Evolutionary conservation across 2,797 vertebrate genomes (phyloP), one percentile per base, ranked within the genome.

Genomic region (Ctenopoma kingsleyae): DNA sequence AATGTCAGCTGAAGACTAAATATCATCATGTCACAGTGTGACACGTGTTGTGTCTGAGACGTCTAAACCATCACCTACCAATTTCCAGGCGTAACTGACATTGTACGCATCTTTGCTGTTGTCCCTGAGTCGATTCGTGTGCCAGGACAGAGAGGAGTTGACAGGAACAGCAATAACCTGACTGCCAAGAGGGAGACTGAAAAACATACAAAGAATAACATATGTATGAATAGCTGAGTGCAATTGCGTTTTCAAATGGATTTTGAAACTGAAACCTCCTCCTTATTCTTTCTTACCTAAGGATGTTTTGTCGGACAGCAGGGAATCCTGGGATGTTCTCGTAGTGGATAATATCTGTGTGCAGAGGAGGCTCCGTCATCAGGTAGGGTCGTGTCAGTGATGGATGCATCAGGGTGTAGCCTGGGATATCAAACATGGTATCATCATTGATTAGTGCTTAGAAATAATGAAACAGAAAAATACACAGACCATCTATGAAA

Each of bases 61-160:
- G 9, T 43, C 19, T 16, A 30, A 25, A 17, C 54, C 46, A n/a
- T 60, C 44, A 74, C 90, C 11, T 84, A 99, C 98, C 97, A 99
- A 96, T 87, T 99, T 99, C 98, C 98, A 99, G 86, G 98, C 97
- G 0, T 99, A 99, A 95, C 98, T 99, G 89, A 99, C 98, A 0
- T 98, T 99, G 90, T 99, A 99, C 2, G 96, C 95, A 5, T 96
- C 95, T 82, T 95, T 96, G 64, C 94, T 95, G 76, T 95, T 91
- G 82, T 98, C 96, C 41, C 98, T 90, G 55, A 99, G 94, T 41
- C 98, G 95, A 92, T 97, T 99, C 54, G 97, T 93, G 50, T 99
- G 98, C 98, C 98, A 99, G 62, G 97, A 98, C 86, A 99, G 93
- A 0, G 98, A 99, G 8, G 98, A 99, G 90, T 99, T 99, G 83